These are phyloP conservation scores for Harpagoxenus sublaevis DNA, from an alignment of 2,888 invertebrate species.

Conservation along the genomic window DNA sequence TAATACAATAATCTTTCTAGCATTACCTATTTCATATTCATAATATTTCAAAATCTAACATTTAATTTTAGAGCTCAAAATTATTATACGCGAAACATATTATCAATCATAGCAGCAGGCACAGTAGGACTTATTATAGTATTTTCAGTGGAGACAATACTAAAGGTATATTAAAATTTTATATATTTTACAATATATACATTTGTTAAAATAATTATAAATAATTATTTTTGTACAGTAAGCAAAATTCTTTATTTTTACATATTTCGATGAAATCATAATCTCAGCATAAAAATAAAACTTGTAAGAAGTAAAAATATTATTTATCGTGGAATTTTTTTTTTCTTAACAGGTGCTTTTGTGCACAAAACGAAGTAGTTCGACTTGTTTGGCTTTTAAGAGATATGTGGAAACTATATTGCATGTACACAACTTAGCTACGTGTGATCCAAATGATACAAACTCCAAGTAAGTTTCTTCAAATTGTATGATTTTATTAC, in stretches of 20 bases:
- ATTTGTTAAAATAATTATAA: neutral
- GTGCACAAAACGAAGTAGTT: constrained; percentile 90
- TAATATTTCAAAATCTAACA: constrained; percentile 3
- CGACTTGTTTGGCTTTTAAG: constrained; percentile 89
- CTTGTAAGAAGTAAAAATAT: constrained; percentile 6
- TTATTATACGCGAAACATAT: constrained; percentile 90
- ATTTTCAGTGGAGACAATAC: constrained; percentile 89
- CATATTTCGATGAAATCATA: neutral
- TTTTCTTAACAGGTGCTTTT: constrained; percentile 85
- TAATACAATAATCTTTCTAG: neutral
- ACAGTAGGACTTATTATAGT: constrained; percentile 91
- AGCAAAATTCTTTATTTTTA: neutral
- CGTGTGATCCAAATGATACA: constrained; percentile 86
- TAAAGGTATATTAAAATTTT: constrained; percentile 86
- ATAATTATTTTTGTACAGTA: neutral
- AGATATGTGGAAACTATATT: constrained; percentile 92
- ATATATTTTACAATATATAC: neutral
- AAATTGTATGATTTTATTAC: neutral
- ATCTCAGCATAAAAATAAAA: neutral
- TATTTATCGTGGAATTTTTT: neutral
- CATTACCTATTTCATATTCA: neutral
- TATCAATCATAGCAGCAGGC: constrained; percentile 89
- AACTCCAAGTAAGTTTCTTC: constrained; percentile 72
- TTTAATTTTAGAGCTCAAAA: constrained; percentile 88
- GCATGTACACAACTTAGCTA: constrained; percentile 92